Base-by-base conservation (phyloP, 2,113 vertebrate genomes). In the Ctenomys sociabilis region DNA sequence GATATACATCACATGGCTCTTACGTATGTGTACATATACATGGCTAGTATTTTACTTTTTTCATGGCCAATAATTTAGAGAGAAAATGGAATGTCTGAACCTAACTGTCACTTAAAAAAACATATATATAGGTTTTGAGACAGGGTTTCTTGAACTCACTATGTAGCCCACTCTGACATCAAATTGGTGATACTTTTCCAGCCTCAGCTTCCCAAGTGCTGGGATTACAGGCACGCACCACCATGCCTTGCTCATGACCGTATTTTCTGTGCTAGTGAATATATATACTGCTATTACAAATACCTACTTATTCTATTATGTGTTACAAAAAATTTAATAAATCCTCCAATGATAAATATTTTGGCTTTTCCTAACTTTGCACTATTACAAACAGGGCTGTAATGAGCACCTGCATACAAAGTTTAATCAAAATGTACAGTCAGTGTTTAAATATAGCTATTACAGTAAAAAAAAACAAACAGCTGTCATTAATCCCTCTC, bases 281-380 rank as follows among this genome's bases (percentile, higher is more conserved):
- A 80, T 9, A 63, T 70, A 37, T 28, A 19, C 24, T 40, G 61
- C 30, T 10, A 77, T 52, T 85, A 30, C 54, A 88, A 92, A 94
- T 1, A 84, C 66, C 40, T 78, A 83, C 32, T 63, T 77, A 75
- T 4, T 21, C 70, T 14, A 90, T 75, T 86, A 88, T n/a, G 24
- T 82, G 40, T 35, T 68, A 72, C 17, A 66, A 22, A 88, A 94
- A 89, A 85, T 49, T 94, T 78, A 93, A 68, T 57, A 90, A 86
- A 90, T 73, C 40, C 26, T 24, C 37, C 40, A 86, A 43, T 75
- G 54, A 22, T 88, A 94, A 93, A 87, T 96, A 81, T 90, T 94
- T 96, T 82, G 43, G 80, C n/a, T 84, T 59, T 90, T 9, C 28
- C 85, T 80, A 52, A 40, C 35, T 81, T 75, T 90, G 63, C 37